phyloP scores from a whole-genome alignment of 2,888 invertebrate species.

The Orchesella flavescens region DNA sequence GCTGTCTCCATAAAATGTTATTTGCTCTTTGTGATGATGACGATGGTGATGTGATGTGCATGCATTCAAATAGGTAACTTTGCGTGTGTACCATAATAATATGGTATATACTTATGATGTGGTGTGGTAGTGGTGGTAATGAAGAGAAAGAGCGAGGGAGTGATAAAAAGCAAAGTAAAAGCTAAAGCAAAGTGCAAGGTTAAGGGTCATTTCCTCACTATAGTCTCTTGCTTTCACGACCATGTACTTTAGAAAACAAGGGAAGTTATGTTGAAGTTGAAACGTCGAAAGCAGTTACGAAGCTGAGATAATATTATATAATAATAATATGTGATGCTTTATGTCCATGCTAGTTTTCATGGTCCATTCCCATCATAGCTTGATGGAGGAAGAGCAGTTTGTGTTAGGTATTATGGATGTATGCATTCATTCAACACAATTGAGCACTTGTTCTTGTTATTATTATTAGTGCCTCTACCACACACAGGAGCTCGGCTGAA shows the following conservation, averaged over 20 bases:
- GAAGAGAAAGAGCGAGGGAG: not conserved
- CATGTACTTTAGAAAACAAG: not conserved
- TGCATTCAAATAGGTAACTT: not conserved
- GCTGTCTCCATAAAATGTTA: conserved; percentile 1
- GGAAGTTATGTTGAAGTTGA: too few relatives aligned
- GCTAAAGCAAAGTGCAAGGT: conserved; percentile 39
- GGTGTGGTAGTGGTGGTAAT: conserved; percentile 8
- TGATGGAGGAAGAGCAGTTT: not conserved
- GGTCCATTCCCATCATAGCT: not conserved
- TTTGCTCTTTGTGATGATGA: conserved; percentile 16
- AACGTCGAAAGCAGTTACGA: too few relatives aligned
- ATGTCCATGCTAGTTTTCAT: not conserved
- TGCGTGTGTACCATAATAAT: not conserved
- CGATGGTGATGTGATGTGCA: not conserved
- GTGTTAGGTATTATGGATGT: too few relatives aligned
- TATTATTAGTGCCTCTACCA: not conserved
- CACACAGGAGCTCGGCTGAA: not conserved
- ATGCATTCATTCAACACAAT: too few relatives aligned
- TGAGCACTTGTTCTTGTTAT: not conserved
- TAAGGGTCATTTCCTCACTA: conserved; percentile 22
- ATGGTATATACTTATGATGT: not conserved
- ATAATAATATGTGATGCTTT: not conserved
- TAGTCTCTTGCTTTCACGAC: not conserved
- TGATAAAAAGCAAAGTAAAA: conserved; percentile 12
- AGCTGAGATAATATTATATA: not conserved